Evolutionary conservation across 2,888 invertebrate genomes (phyloP), one percentile per base, ranked within the genome.

Genomic region (Ephialtes manifestator): DNA sequence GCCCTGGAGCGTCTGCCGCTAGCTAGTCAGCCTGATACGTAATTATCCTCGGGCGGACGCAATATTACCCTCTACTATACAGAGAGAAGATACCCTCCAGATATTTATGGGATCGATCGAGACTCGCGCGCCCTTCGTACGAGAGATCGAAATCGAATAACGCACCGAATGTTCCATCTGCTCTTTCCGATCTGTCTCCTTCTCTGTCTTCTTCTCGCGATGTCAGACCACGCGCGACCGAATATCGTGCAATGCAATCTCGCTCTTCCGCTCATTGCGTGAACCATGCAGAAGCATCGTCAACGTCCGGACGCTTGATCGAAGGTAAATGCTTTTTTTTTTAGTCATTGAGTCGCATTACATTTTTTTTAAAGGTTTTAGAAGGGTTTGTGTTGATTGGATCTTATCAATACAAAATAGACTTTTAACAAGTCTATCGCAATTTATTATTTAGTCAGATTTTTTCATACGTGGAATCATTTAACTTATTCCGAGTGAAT

Each of bases 91-190:
- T 65, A 46, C 55, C 65, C 55, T 43, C 46, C 10, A 76, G 82
- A 82, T 82, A 82, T 85, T 82, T 85, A 85, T 85, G 82, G 80
- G 79, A 85, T 82, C 82, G 85, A 85, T 85, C 82, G 82, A 51
- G 78, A 67, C 72, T 82, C 70, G 71, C 76, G 48, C 48, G n/a
- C 48, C n/a, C 48, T 15, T n/a, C n/a, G n/a, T 51, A n/a, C 82
- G 58, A 76, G 53, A 90, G 91, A 91, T 91, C 90, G 90, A 89
- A 90, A 91, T 91, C 90, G 91, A 90, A 89, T 89, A 87, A 86
- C 87, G 88, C 87, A 84, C 72, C 85, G 28, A 65, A 72, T 76
- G 67, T 82, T 82, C 85, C 85, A 85, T 85, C 85, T 85, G 85
- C 85, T 79, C 63, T 24, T 55, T 75, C 48, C 55, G 48, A 55